Conservation (phyloP, 2,113 vertebrate genomes). For the Ophthalmolycus amberensis region DNA sequence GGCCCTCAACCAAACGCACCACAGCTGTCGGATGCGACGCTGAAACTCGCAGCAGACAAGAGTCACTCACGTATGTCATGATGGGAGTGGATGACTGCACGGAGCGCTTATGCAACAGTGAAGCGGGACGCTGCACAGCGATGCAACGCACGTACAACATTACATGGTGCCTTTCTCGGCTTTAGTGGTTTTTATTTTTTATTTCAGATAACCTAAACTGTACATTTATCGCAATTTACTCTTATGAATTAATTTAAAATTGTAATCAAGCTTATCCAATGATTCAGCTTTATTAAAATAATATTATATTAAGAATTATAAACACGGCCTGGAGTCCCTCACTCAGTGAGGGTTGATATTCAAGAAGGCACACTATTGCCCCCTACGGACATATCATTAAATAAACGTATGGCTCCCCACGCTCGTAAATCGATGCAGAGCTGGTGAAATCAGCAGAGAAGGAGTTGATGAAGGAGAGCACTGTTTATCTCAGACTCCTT, state of each 20-base stretch:
- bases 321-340: neutral
- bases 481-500: neutral
- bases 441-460: neutral
- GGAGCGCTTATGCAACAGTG: constrained; percentile 56
- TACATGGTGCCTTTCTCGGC: neutral
- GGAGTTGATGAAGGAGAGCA: neutral
- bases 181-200: neutral
- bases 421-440: constrained; percentile 12
- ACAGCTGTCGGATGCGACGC: constrained; percentile 16
- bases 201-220: neutral
- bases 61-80: constrained; percentile 70
- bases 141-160: neutral
- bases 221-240: neutral
- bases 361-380: constrained; percentile 57
- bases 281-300: neutral
- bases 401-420: neutral
- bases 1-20: neutral
- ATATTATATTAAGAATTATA: neutral
- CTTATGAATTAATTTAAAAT: fast-evolving
- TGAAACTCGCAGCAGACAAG: constrained; percentile 18
- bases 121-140: constrained; percentile 10
- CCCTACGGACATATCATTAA: constrained; percentile 61
- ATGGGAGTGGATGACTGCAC: constrained; percentile 23
- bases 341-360: neutral
- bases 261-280: neutral